Percentiles rank a stretch among this genome's conserved stretches.
Evolutionary conservation across 1,140 invertebrate species (phyloP).

Genomic region (Coboldia fuscipes): DNA sequence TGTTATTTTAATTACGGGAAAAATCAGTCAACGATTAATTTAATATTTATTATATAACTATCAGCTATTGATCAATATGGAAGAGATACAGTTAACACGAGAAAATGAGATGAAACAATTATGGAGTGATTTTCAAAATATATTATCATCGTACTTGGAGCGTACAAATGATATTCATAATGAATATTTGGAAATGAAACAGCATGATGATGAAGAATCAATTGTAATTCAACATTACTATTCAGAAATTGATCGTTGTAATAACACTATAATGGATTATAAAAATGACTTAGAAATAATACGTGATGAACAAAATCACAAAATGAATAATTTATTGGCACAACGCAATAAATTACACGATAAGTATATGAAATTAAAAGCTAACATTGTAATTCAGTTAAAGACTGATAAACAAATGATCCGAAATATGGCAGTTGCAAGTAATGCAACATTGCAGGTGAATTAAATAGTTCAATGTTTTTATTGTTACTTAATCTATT

Average conservation of each 20-base stretch:
- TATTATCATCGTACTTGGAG: slow-evolving; percentile 14
- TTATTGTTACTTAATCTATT: neutral
- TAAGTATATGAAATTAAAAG: slow-evolving; percentile 9
- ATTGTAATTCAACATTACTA: slow-evolving; percentile 12
- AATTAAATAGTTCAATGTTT: neutral
- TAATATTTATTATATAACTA: neutral
- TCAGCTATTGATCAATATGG: slow-evolving; percentile 18
- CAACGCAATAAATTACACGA: slow-evolving; percentile 12
- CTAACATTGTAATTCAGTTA: slow-evolving; percentile 10
- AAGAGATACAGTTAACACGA: slow-evolving; percentile 13
- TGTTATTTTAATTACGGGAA: no score
- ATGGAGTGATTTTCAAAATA: slow-evolving; percentile 17
- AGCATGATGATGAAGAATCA: slow-evolving; percentile 16
- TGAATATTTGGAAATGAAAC: slow-evolving; percentile 19
- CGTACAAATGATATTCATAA: slow-evolving; percentile 17
- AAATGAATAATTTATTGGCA: slow-evolving; percentile 10
- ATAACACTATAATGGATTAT: slow-evolving; percentile 11
- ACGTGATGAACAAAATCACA: slow-evolving; percentile 10
- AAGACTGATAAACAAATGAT: slow-evolving; percentile 9
- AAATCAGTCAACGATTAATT: no score
- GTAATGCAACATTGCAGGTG: slow-evolving; percentile 12
- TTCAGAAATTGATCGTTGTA: slow-evolving; percentile 13
- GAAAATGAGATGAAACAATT: slow-evolving; percentile 15
- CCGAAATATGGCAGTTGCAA: slow-evolving; percentile 13
- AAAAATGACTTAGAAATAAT: slow-evolving; percentile 12